Evolutionary conservation across 2,113 vertebrate species (phyloP), one percentile per base, ranked within the genome.

Genomic region (Pterocles orientalis): DNA sequence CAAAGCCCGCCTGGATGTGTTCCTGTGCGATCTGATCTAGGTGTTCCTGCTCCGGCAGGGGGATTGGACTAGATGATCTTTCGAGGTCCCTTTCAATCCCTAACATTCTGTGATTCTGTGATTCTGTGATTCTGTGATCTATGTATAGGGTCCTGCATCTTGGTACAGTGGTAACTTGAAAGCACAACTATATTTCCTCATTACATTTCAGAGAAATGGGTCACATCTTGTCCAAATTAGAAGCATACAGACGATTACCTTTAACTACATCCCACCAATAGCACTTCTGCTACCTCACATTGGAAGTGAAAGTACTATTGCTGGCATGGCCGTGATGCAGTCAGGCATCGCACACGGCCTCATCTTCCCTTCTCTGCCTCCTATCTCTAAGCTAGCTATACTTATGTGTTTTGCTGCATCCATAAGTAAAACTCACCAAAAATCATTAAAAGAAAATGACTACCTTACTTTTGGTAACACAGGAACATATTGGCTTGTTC

Each of bases 401-500:
- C 25, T 50, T 16, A 10, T 7, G 5, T 18, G 5, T 33, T 86
- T 65, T 54, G 5, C n/a, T 90, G 18, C 34, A 57, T 34, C 18
- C 51, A 11, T 56, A 68, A 39, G 28, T 17, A 90, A 79, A 82
- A 41, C 4, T 7, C 26, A 51, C 6, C 7, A 77, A 94, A 80
- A 69, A 28, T 14, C 6, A 28, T 54, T 26, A 3, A 20, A 29
- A 34, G 33, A 51, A 70, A 73, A 88, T 43, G 2, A 20, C 25
- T 36, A 3, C 10, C 3, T 90, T 39, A 34, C 6, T 47, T 16
- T 48, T 2, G 1, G 6, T 69, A 14, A 26, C 3, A 24, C 1
- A 83, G 34, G 23, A 70, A 39, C 12, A 64, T 2, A 10, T 26
- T 54, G 26, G 10, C 6, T 86, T 61, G 2, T 36, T 87, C 28